phyloP scores from a whole-genome alignment of 2,797 vertebrate species.

The Poeciliopsis turneri region DNA sequence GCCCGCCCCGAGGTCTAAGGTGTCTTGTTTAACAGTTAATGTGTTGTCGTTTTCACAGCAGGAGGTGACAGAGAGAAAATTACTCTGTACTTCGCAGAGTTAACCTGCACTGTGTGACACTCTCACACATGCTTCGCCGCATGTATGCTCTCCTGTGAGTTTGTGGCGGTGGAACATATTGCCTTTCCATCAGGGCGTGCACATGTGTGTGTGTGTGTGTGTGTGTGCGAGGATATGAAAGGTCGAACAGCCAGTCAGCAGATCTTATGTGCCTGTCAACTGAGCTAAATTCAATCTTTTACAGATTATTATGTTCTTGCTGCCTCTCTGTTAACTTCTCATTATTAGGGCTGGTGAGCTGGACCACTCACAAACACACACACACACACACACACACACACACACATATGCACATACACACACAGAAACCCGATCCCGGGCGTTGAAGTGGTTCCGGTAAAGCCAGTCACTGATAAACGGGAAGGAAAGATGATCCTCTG shows the following conservation, averaged over 20 bases:
- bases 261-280: slow-evolving; percentile 65
- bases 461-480: slow-evolving; percentile 71
- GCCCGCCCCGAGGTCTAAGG: slow-evolving; percentile 64
- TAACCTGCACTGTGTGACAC: slow-evolving; percentile 64
- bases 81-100: slow-evolving; percentile 66
- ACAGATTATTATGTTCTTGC: slow-evolving; percentile 68
- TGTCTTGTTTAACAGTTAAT: slow-evolving; percentile 79
- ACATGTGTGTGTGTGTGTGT: slow-evolving; percentile 15
- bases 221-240: slow-evolving; percentile 42
- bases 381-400: slow-evolving; percentile 14
- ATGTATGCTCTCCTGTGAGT: slow-evolving; percentile 48
- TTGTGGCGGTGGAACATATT: slow-evolving; percentile 61
- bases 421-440: slow-evolving; percentile 62
- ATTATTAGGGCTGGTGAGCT: slow-evolving; percentile 63
- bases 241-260: slow-evolving; percentile 72
- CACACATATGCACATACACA: slow-evolving; percentile 5
- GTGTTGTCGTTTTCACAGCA: slow-evolving; percentile 71
- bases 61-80: slow-evolving; percentile 71
- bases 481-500: slow-evolving; percentile 75
- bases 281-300: slow-evolving; percentile 76
- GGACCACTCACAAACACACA: slow-evolving; percentile 19
- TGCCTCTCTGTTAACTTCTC: slow-evolving; percentile 66
- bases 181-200: slow-evolving; percentile 52
- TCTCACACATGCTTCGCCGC: slow-evolving; percentile 44
- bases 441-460: slow-evolving; percentile 72